Evolutionary conservation across 1,140 invertebrate genomes (phyloP).

Genomic region (Agrypnia vestita): DNA sequence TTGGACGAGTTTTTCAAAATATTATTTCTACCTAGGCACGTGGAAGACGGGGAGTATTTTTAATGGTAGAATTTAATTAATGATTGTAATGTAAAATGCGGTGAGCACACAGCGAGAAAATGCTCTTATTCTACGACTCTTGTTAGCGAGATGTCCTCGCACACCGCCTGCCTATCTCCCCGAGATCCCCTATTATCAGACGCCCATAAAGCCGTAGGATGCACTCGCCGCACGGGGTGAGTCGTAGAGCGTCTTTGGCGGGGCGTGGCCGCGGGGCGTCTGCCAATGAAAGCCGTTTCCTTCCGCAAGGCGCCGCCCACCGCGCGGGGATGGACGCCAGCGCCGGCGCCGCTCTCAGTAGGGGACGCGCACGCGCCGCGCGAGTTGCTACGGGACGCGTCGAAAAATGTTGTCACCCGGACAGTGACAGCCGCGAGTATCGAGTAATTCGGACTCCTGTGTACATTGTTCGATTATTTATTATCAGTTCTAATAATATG

Average conservation of each 20-base stretch:
- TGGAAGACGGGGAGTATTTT: no score
- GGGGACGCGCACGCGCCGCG: conserved; percentile 47
- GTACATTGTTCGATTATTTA: no score
- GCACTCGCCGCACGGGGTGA: conserved; percentile 11
- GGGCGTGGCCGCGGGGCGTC: conserved; percentile 1
- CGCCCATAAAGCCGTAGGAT: conserved; percentile 15
- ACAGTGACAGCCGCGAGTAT: background rate
- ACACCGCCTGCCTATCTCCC: background rate
- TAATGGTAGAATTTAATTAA: no score
- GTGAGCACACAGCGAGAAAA: no score
- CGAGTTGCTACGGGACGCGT: background rate
- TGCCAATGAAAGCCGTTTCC: conserved; percentile 21
- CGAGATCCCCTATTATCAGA: background rate
- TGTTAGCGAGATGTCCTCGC: background rate
- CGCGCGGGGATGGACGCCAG: background rate
- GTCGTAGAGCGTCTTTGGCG: conserved; percentile 1
- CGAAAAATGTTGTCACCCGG: background rate
- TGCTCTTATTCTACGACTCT: no score
- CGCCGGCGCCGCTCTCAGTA: conserved; percentile 14
- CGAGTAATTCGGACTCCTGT: no score
- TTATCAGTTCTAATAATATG: no score
- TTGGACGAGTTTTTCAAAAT: no score
- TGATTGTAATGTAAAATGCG: no score
- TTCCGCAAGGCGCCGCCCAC: conserved; percentile 12
- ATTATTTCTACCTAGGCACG: no score